phyloP scores from a whole-genome alignment of 2,113 vertebrate genomes.

The Aramus guarauna region DNA sequence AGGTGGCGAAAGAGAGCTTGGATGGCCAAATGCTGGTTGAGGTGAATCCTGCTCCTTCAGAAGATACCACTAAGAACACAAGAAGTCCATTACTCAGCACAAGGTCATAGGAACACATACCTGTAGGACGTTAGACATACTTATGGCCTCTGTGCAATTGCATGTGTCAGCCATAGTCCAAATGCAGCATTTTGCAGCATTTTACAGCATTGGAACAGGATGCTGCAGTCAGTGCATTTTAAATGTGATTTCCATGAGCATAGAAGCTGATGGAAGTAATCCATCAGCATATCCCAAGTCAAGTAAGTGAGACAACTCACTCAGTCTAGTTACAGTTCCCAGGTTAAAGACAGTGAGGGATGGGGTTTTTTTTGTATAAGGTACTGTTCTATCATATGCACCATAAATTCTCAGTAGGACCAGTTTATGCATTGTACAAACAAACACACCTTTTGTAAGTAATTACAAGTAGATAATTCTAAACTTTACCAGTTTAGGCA shows the following conservation, averaged over 20 bases:
- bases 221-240: background rate
- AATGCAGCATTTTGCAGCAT: background rate
- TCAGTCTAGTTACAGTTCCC: background rate
- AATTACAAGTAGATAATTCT: background rate
- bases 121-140: background rate
- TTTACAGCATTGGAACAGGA: background rate
- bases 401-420: background rate
- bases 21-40: background rate
- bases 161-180: background rate
- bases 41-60: background rate
- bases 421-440: background rate
- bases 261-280: background rate
- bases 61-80: background rate
- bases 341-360: background rate
- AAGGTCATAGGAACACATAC: background rate
- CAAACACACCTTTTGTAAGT: background rate
- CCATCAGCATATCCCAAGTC: background rate
- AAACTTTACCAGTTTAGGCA: background rate
- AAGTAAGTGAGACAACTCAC: background rate
- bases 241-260: background rate
- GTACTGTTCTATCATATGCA: background rate
- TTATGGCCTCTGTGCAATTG: background rate
- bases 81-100: background rate
- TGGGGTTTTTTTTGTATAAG: background rate
- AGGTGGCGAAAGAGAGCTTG: background rate